Evolutionary conservation across 2,113 vertebrate species (phyloP).

Genomic region (Hippocampus mohnikei): DNA sequence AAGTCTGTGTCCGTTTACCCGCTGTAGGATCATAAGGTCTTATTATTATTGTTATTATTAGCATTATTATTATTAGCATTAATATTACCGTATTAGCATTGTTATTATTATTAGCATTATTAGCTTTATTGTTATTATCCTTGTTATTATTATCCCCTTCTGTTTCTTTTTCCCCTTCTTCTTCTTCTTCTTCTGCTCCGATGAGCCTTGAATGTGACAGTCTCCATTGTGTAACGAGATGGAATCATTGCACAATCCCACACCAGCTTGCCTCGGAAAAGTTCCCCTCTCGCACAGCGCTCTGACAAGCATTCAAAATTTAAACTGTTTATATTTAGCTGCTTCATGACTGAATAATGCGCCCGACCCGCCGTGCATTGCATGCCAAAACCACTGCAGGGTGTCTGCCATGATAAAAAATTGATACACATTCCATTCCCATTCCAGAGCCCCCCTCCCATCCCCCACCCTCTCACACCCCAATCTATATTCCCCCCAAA

Average conservation of each 20-base stretch:
- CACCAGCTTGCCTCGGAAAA: not conserved
- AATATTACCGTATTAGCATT: too few species aligned
- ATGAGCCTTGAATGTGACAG: not conserved
- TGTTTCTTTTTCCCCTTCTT: too few species aligned
- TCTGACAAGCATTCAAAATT: conserved; percentile 1
- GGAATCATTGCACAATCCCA: not conserved
- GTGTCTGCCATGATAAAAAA: not conserved
- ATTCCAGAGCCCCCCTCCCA: not conserved
- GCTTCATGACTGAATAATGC: conserved; percentile 5
- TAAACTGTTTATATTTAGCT: conserved; percentile 6
- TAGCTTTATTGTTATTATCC: too few species aligned
- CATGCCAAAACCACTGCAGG: not conserved
- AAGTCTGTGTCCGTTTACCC: not conserved
- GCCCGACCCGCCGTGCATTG: not conserved
- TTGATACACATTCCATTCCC: not conserved
- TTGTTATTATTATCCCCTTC: too few species aligned
- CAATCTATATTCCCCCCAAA: not conserved
- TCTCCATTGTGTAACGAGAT: not conserved
- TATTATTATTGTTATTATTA: too few species aligned
- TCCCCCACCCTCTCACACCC: not conserved
- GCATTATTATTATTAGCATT: too few species aligned
- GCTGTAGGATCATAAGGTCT: not conserved
- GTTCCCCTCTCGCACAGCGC: not conserved
- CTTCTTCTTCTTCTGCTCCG: not conserved
- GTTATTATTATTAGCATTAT: too few species aligned